A percentile compares a stretch with the other conserved stretches of the same genome.
Conservation (phyloP, 2,888 invertebrate genomes). For the Cancer borealis region DNA sequence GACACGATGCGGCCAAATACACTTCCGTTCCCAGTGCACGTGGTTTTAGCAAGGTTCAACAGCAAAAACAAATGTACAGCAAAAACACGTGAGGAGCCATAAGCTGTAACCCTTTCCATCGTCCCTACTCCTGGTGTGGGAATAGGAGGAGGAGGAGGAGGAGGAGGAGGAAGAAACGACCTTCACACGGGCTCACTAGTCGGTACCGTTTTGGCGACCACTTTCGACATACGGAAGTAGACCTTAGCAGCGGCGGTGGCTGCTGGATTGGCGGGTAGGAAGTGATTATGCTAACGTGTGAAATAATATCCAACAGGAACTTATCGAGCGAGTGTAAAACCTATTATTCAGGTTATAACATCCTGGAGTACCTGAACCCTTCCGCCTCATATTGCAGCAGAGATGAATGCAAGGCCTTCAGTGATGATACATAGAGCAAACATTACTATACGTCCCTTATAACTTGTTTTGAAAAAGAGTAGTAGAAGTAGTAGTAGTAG, state of each 20-base stretch:
- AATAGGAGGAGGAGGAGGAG: slow-evolving; percentile 3
- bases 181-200: not conserved
- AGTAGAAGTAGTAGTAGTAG: slow-evolving; percentile 16
- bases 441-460: not conserved
- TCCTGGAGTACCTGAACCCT: not conserved
- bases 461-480: not conserved
- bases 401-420: not conserved
- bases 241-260: not conserved
- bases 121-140: not conserved
- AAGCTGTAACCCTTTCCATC: not conserved
- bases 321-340: not conserved
- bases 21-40: not conserved
- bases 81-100: not conserved
- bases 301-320: slow-evolving; percentile 22
- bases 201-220: not conserved
- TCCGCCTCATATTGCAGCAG: not conserved
- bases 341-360: not conserved
- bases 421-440: not conserved
- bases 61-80: not conserved
- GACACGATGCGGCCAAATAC: not conserved
- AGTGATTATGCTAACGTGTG: slow-evolving; percentile 4
- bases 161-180: not conserved
- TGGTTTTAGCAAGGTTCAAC: not conserved
- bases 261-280: not conserved
- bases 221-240: slow-evolving; percentile 23